Evolutionary conservation across 2,797 vertebrate genomes (phyloP), one percentile per base, ranked within the genome.

Genomic region (Glyptemys insculpta): DNA sequence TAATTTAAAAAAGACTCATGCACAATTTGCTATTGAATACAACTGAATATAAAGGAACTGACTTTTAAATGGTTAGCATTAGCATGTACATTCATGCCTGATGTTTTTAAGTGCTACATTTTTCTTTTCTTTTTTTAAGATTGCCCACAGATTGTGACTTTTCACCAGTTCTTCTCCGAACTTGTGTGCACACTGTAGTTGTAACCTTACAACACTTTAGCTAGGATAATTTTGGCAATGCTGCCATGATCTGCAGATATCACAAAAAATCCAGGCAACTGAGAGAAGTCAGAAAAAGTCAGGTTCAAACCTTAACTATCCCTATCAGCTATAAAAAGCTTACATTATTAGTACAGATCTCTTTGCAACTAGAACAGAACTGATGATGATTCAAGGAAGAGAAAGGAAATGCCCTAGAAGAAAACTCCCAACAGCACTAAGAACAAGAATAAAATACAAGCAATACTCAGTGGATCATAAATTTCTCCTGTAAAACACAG

Each of bases 141-240:
- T 8, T 57, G 27, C 10, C 65, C 91, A 78, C 29, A 92, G 56
- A 90, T 52, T 3, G 29, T 34, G 34, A 78, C 21, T 65, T 62
- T 52, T 87, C 79, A 92, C 12, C 15, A 62, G 18, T 74, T 92
- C 54, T 88, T 94, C 82, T 94, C 54, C 82, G 21, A 93, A 82
- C 12, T 18, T 59, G 50, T 83, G 50, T 4, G 34, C 47, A 50
- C 68, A 54, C 47, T 87, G 50, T n/a, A 81, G 83, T 68, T 91
- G 84, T 56, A 96, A 25, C 37, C 50, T 87, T 27, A 72, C 6
- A 79, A 37, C 41, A 83, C 57, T 96, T 89, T 81, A 92, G 29
- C 29, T 91, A 50, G 41, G 4, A 84, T 83, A 89, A 89, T 79
- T 72, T 92, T 14, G 53, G 27, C 52, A 86, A 8, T 34, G 47